phyloP scores from a whole-genome alignment of 1,140 invertebrate genomes.

The Macrotrachela quadricornifera region DNA sequence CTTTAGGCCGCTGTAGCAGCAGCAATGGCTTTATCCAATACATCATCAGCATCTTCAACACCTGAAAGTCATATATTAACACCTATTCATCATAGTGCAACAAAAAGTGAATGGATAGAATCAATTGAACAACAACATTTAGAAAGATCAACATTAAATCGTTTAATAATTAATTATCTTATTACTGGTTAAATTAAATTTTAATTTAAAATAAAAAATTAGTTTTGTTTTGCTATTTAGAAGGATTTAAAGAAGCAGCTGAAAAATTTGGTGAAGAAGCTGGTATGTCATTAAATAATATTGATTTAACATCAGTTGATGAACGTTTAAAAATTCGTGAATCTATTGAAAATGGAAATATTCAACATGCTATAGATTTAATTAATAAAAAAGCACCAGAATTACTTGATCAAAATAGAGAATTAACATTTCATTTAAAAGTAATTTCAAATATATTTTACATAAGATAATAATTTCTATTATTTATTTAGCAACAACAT shows the following conservation, averaged over 20 bases:
- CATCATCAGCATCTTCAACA: too few species aligned
- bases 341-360: constrained; percentile 71
- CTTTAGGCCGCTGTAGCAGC: too few species aligned
- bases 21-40: too few species aligned
- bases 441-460: constrained; percentile 34
- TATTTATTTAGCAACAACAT: constrained; percentile 59
- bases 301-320: constrained; percentile 68
- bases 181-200: constrained; percentile 72
- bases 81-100: too few species aligned
- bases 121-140: constrained; percentile 54
- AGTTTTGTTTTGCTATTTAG: constrained; percentile 45
- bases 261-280: constrained; percentile 82
- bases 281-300: constrained; percentile 15
- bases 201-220: constrained; percentile 8
- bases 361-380: constrained; percentile 71
- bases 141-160: constrained; percentile 73
- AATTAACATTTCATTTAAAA: constrained; percentile 82
- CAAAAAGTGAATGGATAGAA: constrained; percentile 41
- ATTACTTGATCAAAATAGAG: constrained; percentile 73
- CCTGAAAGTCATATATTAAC: too few species aligned
- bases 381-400: constrained; percentile 85
- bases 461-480: too few species aligned
- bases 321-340: constrained; percentile 79
- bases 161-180: constrained; percentile 92
- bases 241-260: constrained; percentile 90